A percentile compares a stretch with the other conserved stretches of the same genome.
phyloP scores from a whole-genome alignment of 1,140 invertebrate genomes.

The Nymphalis io region DNA sequence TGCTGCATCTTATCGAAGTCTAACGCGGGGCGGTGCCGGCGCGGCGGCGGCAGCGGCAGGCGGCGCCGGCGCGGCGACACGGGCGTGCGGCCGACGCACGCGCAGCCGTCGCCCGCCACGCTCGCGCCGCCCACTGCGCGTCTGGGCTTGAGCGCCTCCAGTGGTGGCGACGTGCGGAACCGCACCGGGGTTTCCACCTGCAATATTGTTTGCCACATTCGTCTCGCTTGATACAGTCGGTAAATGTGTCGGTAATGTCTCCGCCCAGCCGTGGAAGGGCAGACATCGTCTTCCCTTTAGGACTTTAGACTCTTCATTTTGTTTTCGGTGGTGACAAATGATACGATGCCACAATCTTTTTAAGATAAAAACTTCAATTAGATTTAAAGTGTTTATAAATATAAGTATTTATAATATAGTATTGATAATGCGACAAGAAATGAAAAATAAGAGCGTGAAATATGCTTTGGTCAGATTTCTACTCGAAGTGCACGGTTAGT shows the following conservation, averaged over 20 bases:
- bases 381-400: too few relatives aligned
- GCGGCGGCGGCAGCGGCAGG: slow-evolving; percentile 86
- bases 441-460: too few relatives aligned
- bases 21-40: slow-evolving; percentile 90
- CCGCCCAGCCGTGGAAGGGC: too few relatives aligned
- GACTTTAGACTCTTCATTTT: too few relatives aligned
- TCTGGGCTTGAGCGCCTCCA: slow-evolving; percentile 91
- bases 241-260: too few relatives aligned
- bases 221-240: not conserved
- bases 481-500: slow-evolving; percentile 29
- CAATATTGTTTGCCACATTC: not conserved
- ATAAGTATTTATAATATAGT: too few relatives aligned
- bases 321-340: too few relatives aligned
- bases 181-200: slow-evolving; percentile 87
- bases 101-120: slow-evolving; percentile 62
- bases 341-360: too few relatives aligned
- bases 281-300: too few relatives aligned
- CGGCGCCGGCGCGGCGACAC: slow-evolving; percentile 87
- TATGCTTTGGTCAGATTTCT: not conserved
- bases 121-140: slow-evolving; percentile 62
- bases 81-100: slow-evolving; percentile 61
- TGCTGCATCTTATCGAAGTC: slow-evolving; percentile 99
- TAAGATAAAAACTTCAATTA: too few relatives aligned
- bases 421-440: too few relatives aligned
- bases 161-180: slow-evolving; percentile 93